phyloP scores from a whole-genome alignment of 2,797 vertebrate genomes.

The Zalophus californianus region DNA sequence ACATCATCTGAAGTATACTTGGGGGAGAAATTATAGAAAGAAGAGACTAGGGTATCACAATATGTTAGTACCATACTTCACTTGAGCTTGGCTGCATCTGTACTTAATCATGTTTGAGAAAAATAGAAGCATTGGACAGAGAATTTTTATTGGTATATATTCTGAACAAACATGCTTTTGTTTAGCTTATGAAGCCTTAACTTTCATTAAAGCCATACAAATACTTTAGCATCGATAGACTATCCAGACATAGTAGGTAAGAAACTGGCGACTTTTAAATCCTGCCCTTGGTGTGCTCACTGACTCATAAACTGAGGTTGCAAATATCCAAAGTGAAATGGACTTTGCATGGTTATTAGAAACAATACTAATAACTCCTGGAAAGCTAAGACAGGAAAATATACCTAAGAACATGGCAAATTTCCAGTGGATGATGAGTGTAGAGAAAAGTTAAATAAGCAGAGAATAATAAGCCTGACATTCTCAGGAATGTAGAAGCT shows the following conservation, averaged over 20 bases:
- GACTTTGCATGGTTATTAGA: neutral
- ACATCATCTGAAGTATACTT: neutral
- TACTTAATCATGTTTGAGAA: neutral
- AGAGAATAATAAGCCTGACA: neutral
- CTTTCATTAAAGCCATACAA: neutral
- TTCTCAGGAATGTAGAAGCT: neutral
- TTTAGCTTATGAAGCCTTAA: neutral
- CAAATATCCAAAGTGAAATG: neutral
- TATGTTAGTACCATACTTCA: neutral
- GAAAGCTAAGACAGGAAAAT: neutral
- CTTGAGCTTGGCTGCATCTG: neutral
- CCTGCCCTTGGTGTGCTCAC: neutral
- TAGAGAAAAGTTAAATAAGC: neutral
- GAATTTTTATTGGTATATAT: neutral
- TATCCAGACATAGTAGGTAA: neutral
- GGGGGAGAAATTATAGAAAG: neutral
- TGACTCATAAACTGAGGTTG: neutral
- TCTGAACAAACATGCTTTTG: neutral
- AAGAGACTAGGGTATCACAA: neutral
- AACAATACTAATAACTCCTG: neutral
- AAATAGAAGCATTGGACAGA: neutral
- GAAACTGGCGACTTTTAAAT: neutral
- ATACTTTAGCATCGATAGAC: neutral
- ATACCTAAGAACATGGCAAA: neutral
- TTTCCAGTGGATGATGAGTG: neutral